Percentiles rank a stretch among this genome's conserved stretches.
These are phyloP conservation scores for Pristionchus japonicus DNA, from an alignment of 2,888 invertebrate genomes.

Conservation along the genomic window DNA sequence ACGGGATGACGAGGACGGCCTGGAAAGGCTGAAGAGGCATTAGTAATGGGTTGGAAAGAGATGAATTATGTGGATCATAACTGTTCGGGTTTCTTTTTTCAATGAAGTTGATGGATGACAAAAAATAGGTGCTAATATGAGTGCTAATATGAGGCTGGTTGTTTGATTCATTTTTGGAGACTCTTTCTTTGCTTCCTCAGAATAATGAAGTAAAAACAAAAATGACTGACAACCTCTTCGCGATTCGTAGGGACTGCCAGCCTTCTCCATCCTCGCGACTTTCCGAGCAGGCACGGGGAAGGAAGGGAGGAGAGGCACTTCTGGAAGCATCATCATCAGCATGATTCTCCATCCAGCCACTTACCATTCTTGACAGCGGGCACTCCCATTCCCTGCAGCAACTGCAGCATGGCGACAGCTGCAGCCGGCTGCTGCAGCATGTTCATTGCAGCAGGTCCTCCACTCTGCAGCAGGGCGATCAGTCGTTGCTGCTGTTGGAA, in stretches of 20 bases:
- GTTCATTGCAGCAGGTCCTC: neutral
- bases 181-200: neutral
- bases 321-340: neutral
- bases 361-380: neutral
- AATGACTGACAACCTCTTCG: conserved; percentile 15
- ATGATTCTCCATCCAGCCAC: neutral
- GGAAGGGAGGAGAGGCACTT: neutral
- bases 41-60: neutral
- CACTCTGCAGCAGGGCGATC: conserved; percentile 12
- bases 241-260: conserved; percentile 24
- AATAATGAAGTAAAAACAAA: neutral
- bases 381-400: neutral
- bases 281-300: neutral
- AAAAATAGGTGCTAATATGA: too few relatives aligned
- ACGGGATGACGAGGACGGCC: conserved; percentile 49
- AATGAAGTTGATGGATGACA: too few relatives aligned
- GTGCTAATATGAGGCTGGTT: too few relatives aligned
- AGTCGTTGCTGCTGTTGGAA: conserved; percentile 25
- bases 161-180: neutral
- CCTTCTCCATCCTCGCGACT: neutral
- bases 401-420: neutral
- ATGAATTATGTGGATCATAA: neutral
- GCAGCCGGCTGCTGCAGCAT: conserved; percentile 25
- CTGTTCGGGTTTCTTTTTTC: too few relatives aligned
- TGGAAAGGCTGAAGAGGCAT: neutral